Evolutionary conservation across 2,888 invertebrate species (phyloP), one percentile per base, ranked within the genome.

Genomic region (Abscondita cerata): DNA sequence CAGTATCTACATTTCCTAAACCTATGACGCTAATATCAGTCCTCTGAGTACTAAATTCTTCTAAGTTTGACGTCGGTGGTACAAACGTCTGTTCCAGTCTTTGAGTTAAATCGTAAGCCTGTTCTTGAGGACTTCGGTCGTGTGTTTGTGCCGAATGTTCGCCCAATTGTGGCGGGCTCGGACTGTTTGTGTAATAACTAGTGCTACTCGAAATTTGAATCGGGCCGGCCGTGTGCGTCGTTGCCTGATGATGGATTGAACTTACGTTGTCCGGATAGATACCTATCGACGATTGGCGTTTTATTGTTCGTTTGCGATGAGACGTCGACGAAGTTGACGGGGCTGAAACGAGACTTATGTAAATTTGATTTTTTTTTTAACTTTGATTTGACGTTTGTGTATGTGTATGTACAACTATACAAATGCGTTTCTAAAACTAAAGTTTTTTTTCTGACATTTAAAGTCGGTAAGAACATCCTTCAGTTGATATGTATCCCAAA

Each of bases 161-260:
- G 44, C 59, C 64, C 50, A 76, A 82, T 70, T 86, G 85, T 3
- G 86, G 86, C 34, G 87, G 86, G 72, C 85, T 84, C 54, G 86
- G 86, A 65, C 86, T 86, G 77, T 86, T 86, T 36, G 86, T 86
- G 74, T 86, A 86, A 78, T 86, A 86, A 69, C 85, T 86, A 54
- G 81, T 81, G 68, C 79, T 79, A 70, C 80, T 80, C 15, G 80
- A 80, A 51, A 81, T 75, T 8, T 79, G 78, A 60, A 77, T 76
- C 16, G 73, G 70, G 55, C 61, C 65, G n/a, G 70, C 67, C n/a
- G 69, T 65, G 18, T 67, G 57, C 16, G 61, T 40, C 19, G 67
- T 52, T 5, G 69, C 50, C 18, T 69, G 68, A 20, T 62, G 70
- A 44, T 63, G 58, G 16, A 68, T 60, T 2, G 64, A 36, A 13